These are phyloP conservation scores for Merops nubicus DNA, from an alignment of 2,113 vertebrate genomes.

Conservation along the genomic window DNA sequence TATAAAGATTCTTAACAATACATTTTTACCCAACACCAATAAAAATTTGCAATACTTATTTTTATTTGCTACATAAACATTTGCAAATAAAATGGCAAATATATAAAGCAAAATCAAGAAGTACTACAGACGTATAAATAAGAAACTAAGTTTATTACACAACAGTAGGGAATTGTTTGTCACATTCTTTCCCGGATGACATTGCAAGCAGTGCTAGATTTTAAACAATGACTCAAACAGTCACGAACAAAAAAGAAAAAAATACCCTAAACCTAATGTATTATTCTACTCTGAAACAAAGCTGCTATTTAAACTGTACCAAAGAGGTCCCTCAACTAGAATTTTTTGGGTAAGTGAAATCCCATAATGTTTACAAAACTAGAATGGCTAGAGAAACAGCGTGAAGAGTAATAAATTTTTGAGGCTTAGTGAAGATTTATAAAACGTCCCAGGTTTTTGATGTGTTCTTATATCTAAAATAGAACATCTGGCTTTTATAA, in stretches of 20 bases:
- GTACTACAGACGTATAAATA: neutral
- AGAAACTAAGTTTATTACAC: neutral
- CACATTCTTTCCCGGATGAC: neutral
- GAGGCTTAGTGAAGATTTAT: neutral
- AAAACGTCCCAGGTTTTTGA: neutral
- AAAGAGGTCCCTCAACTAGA: neutral
- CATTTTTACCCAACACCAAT: neutral
- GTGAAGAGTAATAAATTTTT: neutral
- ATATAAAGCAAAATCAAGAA: neutral
- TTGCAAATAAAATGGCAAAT: neutral
- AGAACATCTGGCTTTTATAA: neutral
- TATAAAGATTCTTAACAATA: neutral
- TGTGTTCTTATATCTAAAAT: neutral
- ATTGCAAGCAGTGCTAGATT: constrained; percentile 22
- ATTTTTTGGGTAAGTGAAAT: neutral
- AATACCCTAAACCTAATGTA: neutral
- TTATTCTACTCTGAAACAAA: constrained; percentile 24
- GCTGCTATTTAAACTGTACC: neutral
- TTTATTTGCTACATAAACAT: neutral
- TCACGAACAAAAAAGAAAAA: constrained; percentile 1
- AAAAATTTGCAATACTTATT: neutral
- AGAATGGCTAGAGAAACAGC: neutral
- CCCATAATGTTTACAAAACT: constrained; percentile 21
- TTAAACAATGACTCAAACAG: constrained; percentile 54
- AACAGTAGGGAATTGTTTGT: neutral